Conservation (phyloP, 1,140 invertebrate species). For the Stenopsyche tienmushanensis region DNA sequence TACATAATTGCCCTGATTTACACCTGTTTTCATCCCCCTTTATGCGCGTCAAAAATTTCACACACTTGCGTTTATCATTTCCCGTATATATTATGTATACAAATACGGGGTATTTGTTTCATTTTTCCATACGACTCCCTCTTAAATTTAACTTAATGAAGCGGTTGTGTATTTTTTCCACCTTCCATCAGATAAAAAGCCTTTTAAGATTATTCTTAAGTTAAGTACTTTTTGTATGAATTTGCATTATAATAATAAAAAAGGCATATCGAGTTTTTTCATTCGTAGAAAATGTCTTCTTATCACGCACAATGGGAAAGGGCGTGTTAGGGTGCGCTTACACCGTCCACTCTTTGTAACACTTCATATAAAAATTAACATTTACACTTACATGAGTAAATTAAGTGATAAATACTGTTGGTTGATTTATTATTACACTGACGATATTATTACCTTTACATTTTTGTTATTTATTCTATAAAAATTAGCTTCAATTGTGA, state of each 20-base stretch:
- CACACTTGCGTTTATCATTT: neutral
- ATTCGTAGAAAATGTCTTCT: slow-evolving; percentile 26
- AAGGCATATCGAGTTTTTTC: slow-evolving; percentile 24
- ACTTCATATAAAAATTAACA: no score
- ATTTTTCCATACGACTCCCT: neutral
- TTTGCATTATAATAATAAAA: slow-evolving; percentile 28
- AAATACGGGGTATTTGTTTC: neutral
- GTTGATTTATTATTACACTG: no score
- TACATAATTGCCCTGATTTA: neutral
- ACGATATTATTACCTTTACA: no score
- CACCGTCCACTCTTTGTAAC: neutral
- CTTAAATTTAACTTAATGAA: slow-evolving; percentile 8
- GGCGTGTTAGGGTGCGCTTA: neutral
- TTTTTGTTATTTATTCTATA: no score
- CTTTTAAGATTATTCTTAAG: slow-evolving; percentile 24
- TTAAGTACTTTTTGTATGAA: slow-evolving; percentile 24
- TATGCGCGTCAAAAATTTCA: neutral
- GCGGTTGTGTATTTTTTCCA: slow-evolving; percentile 11
- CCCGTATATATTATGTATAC: neutral
- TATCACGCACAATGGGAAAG: slow-evolving; percentile 18
- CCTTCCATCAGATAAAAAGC: slow-evolving; percentile 19
- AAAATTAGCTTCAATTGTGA: no score
- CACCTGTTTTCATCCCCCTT: neutral
- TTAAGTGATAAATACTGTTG: no score
- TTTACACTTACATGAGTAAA: no score